These are phyloP conservation scores for Andinoacara biseriatus DNA, from an alignment of 2,113 vertebrate species.

Conservation along the genomic window DNA sequence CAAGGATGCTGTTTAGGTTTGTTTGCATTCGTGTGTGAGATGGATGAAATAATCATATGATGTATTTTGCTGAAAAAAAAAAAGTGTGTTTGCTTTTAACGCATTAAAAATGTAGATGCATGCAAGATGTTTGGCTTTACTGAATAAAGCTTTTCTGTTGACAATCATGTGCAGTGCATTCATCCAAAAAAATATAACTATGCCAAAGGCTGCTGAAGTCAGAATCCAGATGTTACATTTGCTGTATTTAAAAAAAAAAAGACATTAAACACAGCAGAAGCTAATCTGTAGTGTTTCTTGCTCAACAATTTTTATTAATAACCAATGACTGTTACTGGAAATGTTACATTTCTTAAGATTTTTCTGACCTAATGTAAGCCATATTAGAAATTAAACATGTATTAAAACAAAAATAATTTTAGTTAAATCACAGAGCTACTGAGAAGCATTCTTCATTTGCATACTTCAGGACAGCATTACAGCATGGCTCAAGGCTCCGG, in stretches of 20 bases:
- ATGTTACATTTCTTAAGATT: constrained; percentile 26
- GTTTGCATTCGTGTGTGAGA: not conserved
- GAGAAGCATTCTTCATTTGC: constrained; percentile 6
- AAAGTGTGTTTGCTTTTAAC: not conserved
- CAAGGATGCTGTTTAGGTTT: not conserved
- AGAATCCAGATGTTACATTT: not conserved
- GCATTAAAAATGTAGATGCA: not conserved
- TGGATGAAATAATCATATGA: not conserved
- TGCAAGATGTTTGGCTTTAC: not conserved
- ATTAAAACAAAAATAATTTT: not conserved
- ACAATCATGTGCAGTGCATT: not conserved
- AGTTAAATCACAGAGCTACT: not conserved
- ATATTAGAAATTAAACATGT: constrained; percentile 23
- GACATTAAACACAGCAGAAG: not conserved
- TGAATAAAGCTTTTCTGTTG: constrained; percentile 6
- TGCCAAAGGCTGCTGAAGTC: not conserved
- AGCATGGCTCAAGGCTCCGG: not conserved
- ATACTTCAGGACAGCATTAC: constrained; percentile 5
- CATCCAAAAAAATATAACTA: not conserved
- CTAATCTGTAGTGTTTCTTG: not conserved
- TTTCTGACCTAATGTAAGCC: constrained; percentile 49
- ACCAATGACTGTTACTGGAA: constrained; percentile 9
- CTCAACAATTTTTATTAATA: constrained; percentile 25
- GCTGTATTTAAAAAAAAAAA: not conserved
- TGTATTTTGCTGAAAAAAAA: not conserved